Evolutionary conservation across 1,140 invertebrate species (phyloP).

Genomic region (Palaemon carinicauda): DNA sequence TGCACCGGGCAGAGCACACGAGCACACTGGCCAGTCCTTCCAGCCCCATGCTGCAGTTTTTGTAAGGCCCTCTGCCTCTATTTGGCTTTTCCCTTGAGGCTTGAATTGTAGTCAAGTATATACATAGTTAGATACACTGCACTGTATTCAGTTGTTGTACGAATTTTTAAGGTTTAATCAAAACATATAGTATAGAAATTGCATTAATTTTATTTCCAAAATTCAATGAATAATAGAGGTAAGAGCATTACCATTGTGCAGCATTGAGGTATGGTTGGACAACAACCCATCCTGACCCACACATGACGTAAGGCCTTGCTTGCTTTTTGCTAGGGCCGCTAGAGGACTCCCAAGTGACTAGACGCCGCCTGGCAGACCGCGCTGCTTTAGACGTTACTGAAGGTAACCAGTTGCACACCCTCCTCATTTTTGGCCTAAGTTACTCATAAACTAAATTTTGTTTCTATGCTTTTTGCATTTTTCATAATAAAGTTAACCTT

Average conservation of each 20-base stretch:
- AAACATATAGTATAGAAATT: too few species aligned
- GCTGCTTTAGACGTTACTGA: slow-evolving; percentile 72
- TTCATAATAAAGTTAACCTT: background rate
- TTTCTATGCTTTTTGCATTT: background rate
- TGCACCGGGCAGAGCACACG: slow-evolving; percentile 35
- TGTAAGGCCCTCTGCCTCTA: background rate
- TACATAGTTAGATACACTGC: background rate
- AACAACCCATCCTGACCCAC: slow-evolving; percentile 23
- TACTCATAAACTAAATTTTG: background rate
- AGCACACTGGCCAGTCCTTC: background rate
- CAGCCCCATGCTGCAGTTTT: slow-evolving; percentile 5
- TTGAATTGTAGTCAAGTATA: background rate
- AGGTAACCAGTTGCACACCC: slow-evolving; percentile 62
- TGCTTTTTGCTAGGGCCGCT: slow-evolving; percentile 59
- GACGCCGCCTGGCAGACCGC: slow-evolving; percentile 71
- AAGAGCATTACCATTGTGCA: too few species aligned
- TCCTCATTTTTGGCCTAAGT: background rate
- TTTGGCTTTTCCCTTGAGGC: background rate
- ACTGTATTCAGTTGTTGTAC: background rate
- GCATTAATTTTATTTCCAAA: background rate
- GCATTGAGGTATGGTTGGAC: too few species aligned
- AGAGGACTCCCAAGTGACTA: slow-evolving; percentile 63
- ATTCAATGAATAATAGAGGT: background rate
- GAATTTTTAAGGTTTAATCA: too few species aligned
- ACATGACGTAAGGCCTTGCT: slow-evolving; percentile 42